These are phyloP conservation scores for Empis stercorea DNA, from an alignment of 2,888 invertebrate species.

Conservation along the genomic window DNA sequence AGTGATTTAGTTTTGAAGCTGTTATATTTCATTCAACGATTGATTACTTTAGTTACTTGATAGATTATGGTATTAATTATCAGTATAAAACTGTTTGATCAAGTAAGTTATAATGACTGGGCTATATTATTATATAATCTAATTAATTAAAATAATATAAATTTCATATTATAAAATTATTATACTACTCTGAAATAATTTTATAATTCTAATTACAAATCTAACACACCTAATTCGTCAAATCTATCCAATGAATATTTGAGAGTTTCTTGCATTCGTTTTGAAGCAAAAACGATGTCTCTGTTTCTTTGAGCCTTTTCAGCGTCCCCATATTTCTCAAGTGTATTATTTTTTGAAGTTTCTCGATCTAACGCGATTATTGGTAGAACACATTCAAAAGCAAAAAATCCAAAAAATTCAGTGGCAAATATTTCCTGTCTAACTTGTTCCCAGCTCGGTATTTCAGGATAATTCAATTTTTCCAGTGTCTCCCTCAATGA, in stretches of 20 bases:
- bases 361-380: slow-evolving; percentile 13
- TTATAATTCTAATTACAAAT: not conserved
- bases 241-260: slow-evolving; percentile 13
- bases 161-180: too few relatives aligned
- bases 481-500: slow-evolving; percentile 11
- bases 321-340: slow-evolving; percentile 12
- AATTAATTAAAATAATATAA: too few relatives aligned
- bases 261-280: slow-evolving; percentile 12
- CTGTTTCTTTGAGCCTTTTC: slow-evolving; percentile 8
- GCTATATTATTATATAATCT: too few relatives aligned
- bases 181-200: too few relatives aligned
- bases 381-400: slow-evolving; percentile 14
- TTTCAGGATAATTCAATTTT: slow-evolving; percentile 8
- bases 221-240: slow-evolving; percentile 14
- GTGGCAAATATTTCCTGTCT: slow-evolving; percentile 12
- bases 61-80: too few relatives aligned
- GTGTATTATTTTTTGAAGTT: slow-evolving; percentile 10
- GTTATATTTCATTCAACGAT: too few relatives aligned
- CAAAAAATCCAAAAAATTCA: slow-evolving; percentile 15
- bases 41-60: too few relatives aligned
- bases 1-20: too few relatives aligned
- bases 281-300: slow-evolving; percentile 12
- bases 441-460: slow-evolving; percentile 13
- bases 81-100: too few relatives aligned
- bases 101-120: too few relatives aligned